Conservation (phyloP, 2,797 vertebrate genomes). For the Danio choprae region DNA sequence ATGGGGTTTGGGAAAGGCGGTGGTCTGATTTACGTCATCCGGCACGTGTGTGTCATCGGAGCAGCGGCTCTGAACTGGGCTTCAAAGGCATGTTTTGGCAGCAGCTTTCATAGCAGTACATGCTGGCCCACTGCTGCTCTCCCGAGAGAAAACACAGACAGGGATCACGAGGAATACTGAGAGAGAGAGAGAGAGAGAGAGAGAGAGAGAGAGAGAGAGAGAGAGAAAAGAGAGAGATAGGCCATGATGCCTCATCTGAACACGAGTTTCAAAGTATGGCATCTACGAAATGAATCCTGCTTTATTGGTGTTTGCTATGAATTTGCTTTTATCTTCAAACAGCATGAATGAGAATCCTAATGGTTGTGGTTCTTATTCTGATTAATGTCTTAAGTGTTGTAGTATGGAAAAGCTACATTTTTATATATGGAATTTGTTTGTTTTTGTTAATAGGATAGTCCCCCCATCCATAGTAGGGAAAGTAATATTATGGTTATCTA, state of each 20-base stretch:
- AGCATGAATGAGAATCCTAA: not conserved
- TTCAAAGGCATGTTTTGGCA: conserved; percentile 67
- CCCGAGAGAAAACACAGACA: conserved; percentile 35
- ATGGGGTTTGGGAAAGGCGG: conserved; percentile 43
- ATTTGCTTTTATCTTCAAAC: not conserved
- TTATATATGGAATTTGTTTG: no score
- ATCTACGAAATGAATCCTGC: not conserved
- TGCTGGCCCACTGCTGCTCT: conserved; percentile 39
- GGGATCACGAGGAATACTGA: conserved; percentile 6
- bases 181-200: not conserved
- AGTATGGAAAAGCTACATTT: no score
- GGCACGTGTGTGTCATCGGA: conserved; percentile 46
- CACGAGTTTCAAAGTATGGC: not conserved
- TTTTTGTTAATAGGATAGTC: no score
- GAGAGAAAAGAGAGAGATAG: conserved; percentile 7
- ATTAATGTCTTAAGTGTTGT: not conserved
- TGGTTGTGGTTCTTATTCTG: not conserved
- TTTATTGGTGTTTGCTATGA: not conserved
- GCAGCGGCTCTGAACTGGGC: conserved; percentile 65
- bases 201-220: conserved; percentile 1
- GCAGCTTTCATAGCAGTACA: conserved; percentile 61
- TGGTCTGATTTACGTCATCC: conserved; percentile 58
- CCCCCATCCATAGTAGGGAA: no score
- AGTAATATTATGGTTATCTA: no score
- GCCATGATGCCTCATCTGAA: conserved; percentile 14